Base-by-base conservation (phyloP, 1,140 invertebrate species). In the Eriosoma lanigerum region DNA sequence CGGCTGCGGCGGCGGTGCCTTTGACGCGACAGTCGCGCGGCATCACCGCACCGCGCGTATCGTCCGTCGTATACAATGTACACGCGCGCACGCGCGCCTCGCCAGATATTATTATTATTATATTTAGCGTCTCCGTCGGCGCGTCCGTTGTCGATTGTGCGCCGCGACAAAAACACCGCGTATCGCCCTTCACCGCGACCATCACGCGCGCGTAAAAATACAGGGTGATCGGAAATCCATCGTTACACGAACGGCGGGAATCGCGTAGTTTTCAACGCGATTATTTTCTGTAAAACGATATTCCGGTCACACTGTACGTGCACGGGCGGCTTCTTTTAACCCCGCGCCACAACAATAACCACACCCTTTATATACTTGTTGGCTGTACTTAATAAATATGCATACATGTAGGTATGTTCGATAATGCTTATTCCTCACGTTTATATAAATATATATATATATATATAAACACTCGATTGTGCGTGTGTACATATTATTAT, bases 1-100 rank as follows among this genome's bases (percentile, higher is more conserved):
- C 56, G 72, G 19, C 72, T 75, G 62, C 32, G 72, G 62, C 32
- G 72, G 72, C 72, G 72, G 72, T 75, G 72, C 29, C 72, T 75
- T 75, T 75, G 72, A 75, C 72, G 72, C 72, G 32, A 38, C 72
- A 56, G 72, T 38, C 72, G 72, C 50, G 72, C 48, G 50, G 50
- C 72, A 56, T 75, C 72, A 56, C 72, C 10, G 19, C 50, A 17
- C 26, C 26, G 52, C 72, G 32, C 26, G 60, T 29, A 29, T 19
- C 60, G 60, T 32, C 29, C 17, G 58, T 15, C n/a, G 24, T 29
- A 24, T 60, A 24, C 26, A 38, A 38, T 38, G 8, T n/a, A n/a
- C n/a, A n/a, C n/a, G n/a, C n/a, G n/a, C n/a, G n/a, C n/a, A n/a
- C n/a, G n/a, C n/a, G n/a, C n/a, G 8, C 32, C 3, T 4, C 32